Conservation (phyloP, 2,113 vertebrate genomes). For the Toxotes jaculatrix region DNA sequence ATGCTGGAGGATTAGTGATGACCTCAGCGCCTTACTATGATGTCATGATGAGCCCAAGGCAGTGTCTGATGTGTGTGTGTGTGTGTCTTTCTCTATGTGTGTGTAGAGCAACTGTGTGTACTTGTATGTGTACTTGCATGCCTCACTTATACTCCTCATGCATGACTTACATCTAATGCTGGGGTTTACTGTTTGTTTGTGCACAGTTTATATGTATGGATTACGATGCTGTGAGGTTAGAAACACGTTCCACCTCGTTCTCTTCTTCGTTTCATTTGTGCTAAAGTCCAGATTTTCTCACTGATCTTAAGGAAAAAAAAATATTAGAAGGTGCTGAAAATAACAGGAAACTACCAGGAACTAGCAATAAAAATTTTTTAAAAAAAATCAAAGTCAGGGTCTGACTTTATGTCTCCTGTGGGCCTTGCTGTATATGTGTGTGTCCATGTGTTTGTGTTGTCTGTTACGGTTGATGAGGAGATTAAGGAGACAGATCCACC, state of each 20-base stretch:
- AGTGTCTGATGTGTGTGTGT: slow-evolving; percentile 62
- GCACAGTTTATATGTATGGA: not conserved
- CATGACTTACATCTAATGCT: slow-evolving; percentile 5
- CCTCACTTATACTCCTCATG: slow-evolving; percentile 6
- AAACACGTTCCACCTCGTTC: not conserved
- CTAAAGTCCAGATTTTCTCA: not conserved
- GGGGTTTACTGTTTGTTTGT: slow-evolving; percentile 6
- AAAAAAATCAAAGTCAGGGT: not conserved
- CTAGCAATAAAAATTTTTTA: not conserved
- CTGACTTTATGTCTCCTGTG: not conserved
- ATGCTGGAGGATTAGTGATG: slow-evolving; percentile 73
- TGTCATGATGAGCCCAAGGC: slow-evolving; percentile 79
- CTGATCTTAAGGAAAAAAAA: not conserved
- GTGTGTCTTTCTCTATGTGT: slow-evolving; percentile 30
- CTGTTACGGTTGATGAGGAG: not conserved
- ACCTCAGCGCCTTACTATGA: slow-evolving; percentile 82
- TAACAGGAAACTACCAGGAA: not conserved
- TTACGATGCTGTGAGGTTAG: not conserved
- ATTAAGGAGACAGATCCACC: slow-evolving; percentile 37
- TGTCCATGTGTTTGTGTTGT: slow-evolving; percentile 11
- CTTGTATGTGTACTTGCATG: not conserved
- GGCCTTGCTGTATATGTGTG: not conserved
- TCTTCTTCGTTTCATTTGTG: not conserved
- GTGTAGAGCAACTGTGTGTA: slow-evolving; percentile 30
- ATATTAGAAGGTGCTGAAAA: not conserved